Conservation (phyloP, 1,140 invertebrate genomes). For the Phortica variegata region DNA sequence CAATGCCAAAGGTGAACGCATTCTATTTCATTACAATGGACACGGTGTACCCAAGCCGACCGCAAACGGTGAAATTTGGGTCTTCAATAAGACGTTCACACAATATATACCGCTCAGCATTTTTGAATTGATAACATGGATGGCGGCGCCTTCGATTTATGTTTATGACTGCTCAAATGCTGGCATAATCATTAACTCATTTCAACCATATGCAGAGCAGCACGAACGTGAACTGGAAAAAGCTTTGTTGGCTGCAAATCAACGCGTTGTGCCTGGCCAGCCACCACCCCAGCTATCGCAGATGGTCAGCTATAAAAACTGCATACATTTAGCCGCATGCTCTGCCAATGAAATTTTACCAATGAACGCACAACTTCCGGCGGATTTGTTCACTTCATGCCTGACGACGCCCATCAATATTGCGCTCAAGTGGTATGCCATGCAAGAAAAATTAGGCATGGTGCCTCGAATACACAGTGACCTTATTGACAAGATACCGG, state of each 20-base stretch:
- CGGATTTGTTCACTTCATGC: conserved; percentile 97
- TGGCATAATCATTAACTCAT: conserved; percentile 91
- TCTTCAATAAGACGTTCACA: conserved; percentile 97
- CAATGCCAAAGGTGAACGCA: conserved; percentile 98
- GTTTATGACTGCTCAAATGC: conserved; percentile 99
- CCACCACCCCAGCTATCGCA: conserved; percentile 14
- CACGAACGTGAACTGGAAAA: conserved; percentile 87
- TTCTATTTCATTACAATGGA: conserved; percentile 99
- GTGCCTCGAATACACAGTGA: conserved; percentile 80
- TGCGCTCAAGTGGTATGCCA: conserved; percentile 90
- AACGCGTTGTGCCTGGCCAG: conserved; percentile 11
- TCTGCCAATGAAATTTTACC: conserved; percentile 88
- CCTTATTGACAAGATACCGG: conserved; percentile 92
- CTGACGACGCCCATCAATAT: conserved; percentile 98
- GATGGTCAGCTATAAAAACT: conserved; percentile 73
- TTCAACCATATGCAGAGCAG: conserved; percentile 88
- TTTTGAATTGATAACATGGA: conserved; percentile 98
- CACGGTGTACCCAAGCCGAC: conserved; percentile 99
- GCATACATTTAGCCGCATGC: conserved; percentile 96
- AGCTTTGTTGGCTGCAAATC: conserved; percentile 25
- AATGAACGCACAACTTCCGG: conserved; percentile 97
- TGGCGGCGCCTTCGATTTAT: conserved; percentile 98
- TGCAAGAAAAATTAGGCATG: conserved; percentile 77
- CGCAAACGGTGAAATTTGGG: conserved; percentile 98
- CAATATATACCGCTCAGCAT: conserved; percentile 99